A percentile compares a stretch with the other conserved stretches of the same genome.
Evolutionary conservation across 2,113 vertebrate species (phyloP).

Genomic region (Camelus dromedarius): DNA sequence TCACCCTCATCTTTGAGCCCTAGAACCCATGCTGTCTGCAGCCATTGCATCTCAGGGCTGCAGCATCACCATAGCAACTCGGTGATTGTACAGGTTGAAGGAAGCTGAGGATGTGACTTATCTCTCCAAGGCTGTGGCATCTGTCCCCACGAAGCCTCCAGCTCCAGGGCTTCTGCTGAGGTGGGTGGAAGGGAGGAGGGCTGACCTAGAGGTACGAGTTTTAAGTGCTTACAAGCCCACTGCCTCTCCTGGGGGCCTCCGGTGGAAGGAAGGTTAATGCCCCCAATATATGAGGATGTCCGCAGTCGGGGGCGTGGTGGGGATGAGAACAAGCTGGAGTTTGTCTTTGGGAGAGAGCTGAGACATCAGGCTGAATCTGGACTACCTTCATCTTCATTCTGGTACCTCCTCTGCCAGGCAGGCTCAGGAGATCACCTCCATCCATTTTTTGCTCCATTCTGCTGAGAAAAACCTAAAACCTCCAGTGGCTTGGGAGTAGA

Average conservation of each 20-base stretch:
- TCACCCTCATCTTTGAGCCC: constrained; percentile 21
- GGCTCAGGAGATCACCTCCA: not conserved
- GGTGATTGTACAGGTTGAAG: constrained; percentile 67
- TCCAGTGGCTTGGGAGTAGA: not conserved
- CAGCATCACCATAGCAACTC: constrained; percentile 76
- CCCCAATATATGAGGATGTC: not conserved
- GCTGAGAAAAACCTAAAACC: not conserved
- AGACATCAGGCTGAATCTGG: not conserved
- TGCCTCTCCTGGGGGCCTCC: not conserved
- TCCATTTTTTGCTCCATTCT: not conserved
- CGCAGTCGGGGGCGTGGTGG: not conserved
- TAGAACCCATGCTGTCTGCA: constrained; percentile 68
- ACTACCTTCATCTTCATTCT: not conserved
- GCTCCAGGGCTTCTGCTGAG: not conserved
- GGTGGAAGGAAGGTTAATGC: constrained; percentile 38
- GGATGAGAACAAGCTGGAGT: not conserved
- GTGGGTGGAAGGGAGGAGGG: not conserved
- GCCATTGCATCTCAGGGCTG: constrained; percentile 63
- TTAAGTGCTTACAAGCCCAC: constrained; percentile 61
- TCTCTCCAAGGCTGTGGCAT: constrained; percentile 64
- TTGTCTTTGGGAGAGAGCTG: not conserved
- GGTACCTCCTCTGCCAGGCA: not conserved
- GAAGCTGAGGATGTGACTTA: constrained; percentile 75
- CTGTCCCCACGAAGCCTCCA: constrained; percentile 52
- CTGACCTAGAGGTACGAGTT: constrained; percentile 22